A percentile compares a stretch with the other conserved stretches of the same genome.
Conservation (phyloP, 1,140 invertebrate genomes). For the Caerostris extrusa region DNA sequence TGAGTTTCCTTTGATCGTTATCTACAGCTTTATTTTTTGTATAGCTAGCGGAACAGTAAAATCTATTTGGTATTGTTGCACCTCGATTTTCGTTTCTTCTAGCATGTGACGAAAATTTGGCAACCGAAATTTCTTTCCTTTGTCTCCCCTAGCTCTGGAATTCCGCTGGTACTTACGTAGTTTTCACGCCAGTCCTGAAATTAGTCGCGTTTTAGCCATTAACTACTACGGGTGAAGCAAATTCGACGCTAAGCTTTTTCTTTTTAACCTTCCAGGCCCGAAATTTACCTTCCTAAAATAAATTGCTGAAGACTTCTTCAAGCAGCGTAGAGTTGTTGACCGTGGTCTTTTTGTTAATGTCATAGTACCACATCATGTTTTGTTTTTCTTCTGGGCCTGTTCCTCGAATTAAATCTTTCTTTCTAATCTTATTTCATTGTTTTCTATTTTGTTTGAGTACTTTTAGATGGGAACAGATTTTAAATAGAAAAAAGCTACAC, state of each 20-base stretch:
- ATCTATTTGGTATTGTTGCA: slow-evolving; percentile 38
- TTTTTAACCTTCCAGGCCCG: not conserved
- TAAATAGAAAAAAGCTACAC: not conserved
- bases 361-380: not conserved
- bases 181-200: slow-evolving; percentile 35
- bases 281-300: slow-evolving; percentile 19
- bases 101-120: slow-evolving; percentile 38
- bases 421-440: not conserved
- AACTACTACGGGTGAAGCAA: not conserved
- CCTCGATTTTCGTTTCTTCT: not conserved
- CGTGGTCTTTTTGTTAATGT: slow-evolving; percentile 12
- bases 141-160: slow-evolving; percentile 37
- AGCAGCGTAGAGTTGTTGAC: slow-evolving; percentile 16
- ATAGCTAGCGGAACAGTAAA: slow-evolving; percentile 3
- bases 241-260: slow-evolving; percentile 6
- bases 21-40: not conserved
- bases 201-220: slow-evolving; percentile 31
- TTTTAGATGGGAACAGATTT: not conserved
- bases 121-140: slow-evolving; percentile 19
- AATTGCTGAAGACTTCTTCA: not conserved
- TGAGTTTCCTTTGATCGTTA: not conserved
- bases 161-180: slow-evolving; percentile 25
- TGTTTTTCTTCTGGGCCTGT: not conserved
- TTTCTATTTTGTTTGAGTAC: too few species aligned
- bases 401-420: not conserved